These are phyloP conservation scores for Chrysodeixis includens DNA, from an alignment of 2,888 invertebrate genomes.

Conservation along the genomic window DNA sequence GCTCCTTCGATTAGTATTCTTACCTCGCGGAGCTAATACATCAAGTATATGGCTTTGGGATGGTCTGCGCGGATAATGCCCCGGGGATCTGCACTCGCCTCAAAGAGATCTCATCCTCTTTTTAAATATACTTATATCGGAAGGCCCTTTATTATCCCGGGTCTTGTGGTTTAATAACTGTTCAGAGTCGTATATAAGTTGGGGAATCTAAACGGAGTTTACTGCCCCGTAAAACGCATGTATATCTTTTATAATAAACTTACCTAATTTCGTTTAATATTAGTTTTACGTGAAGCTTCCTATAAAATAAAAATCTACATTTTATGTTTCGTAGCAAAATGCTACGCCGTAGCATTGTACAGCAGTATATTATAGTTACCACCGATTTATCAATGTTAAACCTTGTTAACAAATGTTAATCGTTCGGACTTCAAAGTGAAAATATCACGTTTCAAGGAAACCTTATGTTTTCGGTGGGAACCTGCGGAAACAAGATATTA, in stretches of 20 bases:
- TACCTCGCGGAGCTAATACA: constrained; percentile 41
- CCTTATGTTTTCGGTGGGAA: constrained; percentile 2
- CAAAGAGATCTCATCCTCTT: constrained; percentile 21
- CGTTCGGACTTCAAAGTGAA: constrained; percentile 12
- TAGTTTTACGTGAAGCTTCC: neutral
- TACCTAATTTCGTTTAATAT: neutral
- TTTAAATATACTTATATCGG: constrained; percentile 33
- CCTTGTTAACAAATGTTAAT: neutral
- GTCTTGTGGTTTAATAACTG: constrained; percentile 23
- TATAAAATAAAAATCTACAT: neutral
- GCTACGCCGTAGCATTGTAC: constrained; percentile 40
- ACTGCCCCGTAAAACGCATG: neutral
- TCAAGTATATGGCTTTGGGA: constrained; percentile 35
- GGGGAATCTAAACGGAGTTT: neutral
- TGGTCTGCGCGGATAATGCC: constrained; percentile 21
- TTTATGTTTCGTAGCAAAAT: neutral
- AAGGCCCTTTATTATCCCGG: constrained; percentile 28
- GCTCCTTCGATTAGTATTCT: constrained; percentile 40
- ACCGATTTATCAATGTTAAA: constrained; percentile 7
- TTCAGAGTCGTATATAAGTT: constrained; percentile 13
- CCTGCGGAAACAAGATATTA: constrained; percentile 33
- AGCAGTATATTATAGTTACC: neutral
- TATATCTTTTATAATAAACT: neutral
- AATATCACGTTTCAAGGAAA: constrained; percentile 27
- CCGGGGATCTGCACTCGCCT: constrained; percentile 37